Evolutionary conservation across 2,113 vertebrate species (phyloP), one percentile per base, ranked within the genome.

Genomic region (Bufo bufo): DNA sequence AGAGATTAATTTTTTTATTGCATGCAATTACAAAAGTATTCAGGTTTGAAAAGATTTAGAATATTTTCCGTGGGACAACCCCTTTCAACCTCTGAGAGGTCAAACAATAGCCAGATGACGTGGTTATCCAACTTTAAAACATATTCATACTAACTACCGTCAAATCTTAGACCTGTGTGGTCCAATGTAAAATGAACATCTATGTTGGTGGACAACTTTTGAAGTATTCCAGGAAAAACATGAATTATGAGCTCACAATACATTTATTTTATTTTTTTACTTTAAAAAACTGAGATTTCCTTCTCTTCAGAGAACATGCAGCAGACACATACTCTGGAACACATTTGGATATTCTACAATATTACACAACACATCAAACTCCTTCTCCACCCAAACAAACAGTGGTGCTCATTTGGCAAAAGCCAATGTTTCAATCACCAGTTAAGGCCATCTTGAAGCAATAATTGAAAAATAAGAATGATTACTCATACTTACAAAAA

Each of bases 401-500:
- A 49, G 19, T 85, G 45, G 33, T 65, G n/a, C 63, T 49, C 43
- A 13, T 61, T 77, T 85, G 71, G 84, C 84, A 77, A 9, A 58
- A 14, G 20, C 9, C 12, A 61, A 63, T 11, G 74, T 65, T 85
- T 77, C 43, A 75, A 19, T 75, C 72, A 65, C 23, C 52, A 85
- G 84, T 63, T 23, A 19, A 45, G 45, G 45, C 54, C 45, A 85
- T 63, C 84, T 85, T 85, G 84, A 85, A 85, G 19, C 61, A 84
- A 84, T 84, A 84, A 84, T 54, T 72, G 50, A 84, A 84, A 72
- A 84, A 84, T 66, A 54, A 71, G 50, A 23, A 74, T 16, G 61
- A 83, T 83, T 69, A 82, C 59, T 66, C 58, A 82, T 50, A 45
- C 81, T 50, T 82, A 83, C 17, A 3, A 61, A 52, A 69, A 61